Base-by-base conservation (phyloP, 1,140 invertebrate species). In the Leptinotarsa undecemlineata region DNA sequence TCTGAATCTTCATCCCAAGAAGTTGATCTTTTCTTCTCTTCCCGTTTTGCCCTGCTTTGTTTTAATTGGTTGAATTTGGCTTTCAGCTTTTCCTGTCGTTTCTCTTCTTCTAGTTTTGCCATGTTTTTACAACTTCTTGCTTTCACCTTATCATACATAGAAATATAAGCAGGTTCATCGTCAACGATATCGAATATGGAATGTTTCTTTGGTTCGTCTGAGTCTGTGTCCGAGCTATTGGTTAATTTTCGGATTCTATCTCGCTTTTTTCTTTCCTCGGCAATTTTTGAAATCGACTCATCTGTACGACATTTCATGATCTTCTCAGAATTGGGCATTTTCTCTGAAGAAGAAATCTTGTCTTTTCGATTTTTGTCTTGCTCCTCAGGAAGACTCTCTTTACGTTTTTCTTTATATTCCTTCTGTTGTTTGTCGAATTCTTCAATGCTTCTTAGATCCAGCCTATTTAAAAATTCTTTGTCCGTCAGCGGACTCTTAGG, bases 121-220 rank as follows among this genome's bases (percentile, higher is more conserved):
- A 95, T 94, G 82, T 95, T 94, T 84, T 95, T 95, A 72, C 93
- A 96, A 26, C 96, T 97, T 61, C 96, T 90, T 4, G 96, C 94
- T 86, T 99, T 99, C 0, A 99, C 96, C 86, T 98, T 98, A 84
- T 98, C 97, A 85, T 99, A 99, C 97, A 99, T 99, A 48, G 96
- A 98, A 74, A 97, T 95, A 82, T 97, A 98, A 15, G 92, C 92
- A 3, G 94, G 94, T 76, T 93, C 95, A 80, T 96, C 95, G 81
- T 95, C 93, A 23, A 95, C 90, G 74, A 96, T 95, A 82, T 96
- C 94, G 85, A 96, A 96, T 78, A 95, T 96, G n/a, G 95, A 96
- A 86, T 95, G 93, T 85, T 95, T 95, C 83, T 95, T 92, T 63
- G 91, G 90, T 79, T 91, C 90, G 80, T 94, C 93, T 48, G 92